Base-by-base conservation (phyloP, 2,113 vertebrate species). In the Nettapus auritus region DNA sequence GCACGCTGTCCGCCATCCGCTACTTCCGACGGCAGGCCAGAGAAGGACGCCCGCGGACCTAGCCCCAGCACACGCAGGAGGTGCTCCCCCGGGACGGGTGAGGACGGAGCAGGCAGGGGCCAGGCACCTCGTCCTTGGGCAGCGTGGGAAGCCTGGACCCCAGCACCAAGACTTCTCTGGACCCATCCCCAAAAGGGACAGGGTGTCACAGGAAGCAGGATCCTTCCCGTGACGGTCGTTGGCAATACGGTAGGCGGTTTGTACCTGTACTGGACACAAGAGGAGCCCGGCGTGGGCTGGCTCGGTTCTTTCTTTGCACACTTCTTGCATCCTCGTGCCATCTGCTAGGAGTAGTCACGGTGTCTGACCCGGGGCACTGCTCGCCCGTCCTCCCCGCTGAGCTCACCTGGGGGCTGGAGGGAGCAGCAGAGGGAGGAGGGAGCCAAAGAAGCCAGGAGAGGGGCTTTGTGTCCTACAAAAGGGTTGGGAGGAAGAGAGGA, bases 1-100 rank as follows among this genome's bases (percentile, higher is more conserved):
- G 99, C 60, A 98, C 99, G 1, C 94, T 99, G 67, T 99, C 99
- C 17, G 99, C 99, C 73, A 99, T 99, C 94, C 98, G 98, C 88
- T 99, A 99, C 97, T 98, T 99, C 97, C 98, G 99, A 29, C 97
- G 97, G 94, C 98, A 98, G 63, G 91, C 96, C 60, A 95, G 94
- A 82, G 95, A 94, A 78, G 96, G 96, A 16, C 80, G 10, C 1
- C 84, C 75, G 26, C 78, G 16, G 52, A 82, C 59, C 79, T 94
- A 81, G 87, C 21, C 68, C 57, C 57, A 1, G 21, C 36, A 2
- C 46, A 1, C 15, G 28, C 69, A 55, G 11, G 40, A 55, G 59
- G 15, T 59, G 83, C 91, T 40, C n/a, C 90, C 89, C 3, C 6
- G 29, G 73, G 46, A 69, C 63, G 13, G 23, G 26, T 4, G 3